Evolutionary conservation across 1,140 invertebrate genomes (phyloP), one percentile per base, ranked within the genome.

Genomic region (Eubasilissa regina): DNA sequence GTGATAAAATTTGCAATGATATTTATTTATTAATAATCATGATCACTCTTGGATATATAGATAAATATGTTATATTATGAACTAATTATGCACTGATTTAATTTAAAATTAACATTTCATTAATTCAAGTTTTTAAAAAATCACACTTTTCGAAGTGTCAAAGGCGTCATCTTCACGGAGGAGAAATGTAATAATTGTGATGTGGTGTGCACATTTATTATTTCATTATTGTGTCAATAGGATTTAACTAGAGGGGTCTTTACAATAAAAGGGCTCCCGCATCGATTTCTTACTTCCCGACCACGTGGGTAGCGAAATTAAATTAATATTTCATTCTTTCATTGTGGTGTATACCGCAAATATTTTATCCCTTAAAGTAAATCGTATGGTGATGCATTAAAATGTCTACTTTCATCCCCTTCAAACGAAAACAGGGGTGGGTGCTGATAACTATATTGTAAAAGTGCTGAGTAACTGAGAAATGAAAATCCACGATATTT

Each of bases 311-410:
- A 82, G 75, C 35, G 75, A 82, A 82, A 82, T 82, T 82, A 82
- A 82, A 82, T 82, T 82, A 82, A 82, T 82, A 82, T 82, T 82
- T 82, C 81, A 82, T 82, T 82, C 78, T 72, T 82, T 74, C 78
- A 80, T 82, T 82, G 81, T 82, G 77, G 55, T 75, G 75, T 45
- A 79, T 75, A 82, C 78, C 81, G 78, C 81, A 82, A 82, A 82
- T 82, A 82, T 80, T 78, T 77, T 75, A 51, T 47, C 78, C 81
- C 81, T 75, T 60, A 75, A 77, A 77, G 58, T 70, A 79, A 82
- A 82, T 80, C 78, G 80, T 80, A 80, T 51, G 78, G 78, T 35
- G 78, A 80, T 78, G 77, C 81, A 82, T 82, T 82, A 80, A 82
- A 82, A 80, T 77, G 81, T 80, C 81, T 78, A 78, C 70, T 64